Percentiles rank a stretch among this genome's conserved stretches.
Evolutionary conservation across 2,888 invertebrate genomes (phyloP).

Genomic region (Lasioglossum figueresi): DNA sequence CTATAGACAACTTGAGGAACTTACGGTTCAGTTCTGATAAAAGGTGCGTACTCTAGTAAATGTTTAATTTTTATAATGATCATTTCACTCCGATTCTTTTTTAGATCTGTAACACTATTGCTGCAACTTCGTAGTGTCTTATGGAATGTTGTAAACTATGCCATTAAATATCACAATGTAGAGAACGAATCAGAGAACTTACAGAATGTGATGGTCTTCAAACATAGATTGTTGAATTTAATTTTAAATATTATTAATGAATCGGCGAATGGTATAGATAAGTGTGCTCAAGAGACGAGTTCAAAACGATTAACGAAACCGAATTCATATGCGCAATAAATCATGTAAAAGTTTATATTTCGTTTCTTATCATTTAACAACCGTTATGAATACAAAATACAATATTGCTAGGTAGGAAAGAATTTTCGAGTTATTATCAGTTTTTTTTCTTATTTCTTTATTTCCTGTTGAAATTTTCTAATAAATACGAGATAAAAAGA

Average conservation of each 20-base stretch:
- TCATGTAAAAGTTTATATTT: not conserved
- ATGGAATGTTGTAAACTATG: slow-evolving; percentile 85
- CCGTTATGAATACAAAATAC: not conserved
- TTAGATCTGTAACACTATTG: slow-evolving; percentile 85
- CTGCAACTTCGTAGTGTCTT: slow-evolving; percentile 84
- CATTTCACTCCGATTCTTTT: slow-evolving; percentile 21
- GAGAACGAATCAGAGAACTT: slow-evolving; percentile 14
- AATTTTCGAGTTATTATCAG: not conserved
- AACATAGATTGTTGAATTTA: slow-evolving; percentile 70
- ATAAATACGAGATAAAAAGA: not conserved
- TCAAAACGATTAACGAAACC: too few species aligned
- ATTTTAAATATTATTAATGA: slow-evolving; percentile 68
- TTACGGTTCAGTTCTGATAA: slow-evolving; percentile 81
- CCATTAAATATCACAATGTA: slow-evolving; percentile 83
- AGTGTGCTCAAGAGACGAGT: too few species aligned
- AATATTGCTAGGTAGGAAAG: not conserved
- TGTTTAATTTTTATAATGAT: not conserved
- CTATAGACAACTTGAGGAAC: slow-evolving; percentile 50
- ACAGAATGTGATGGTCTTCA: slow-evolving; percentile 66
- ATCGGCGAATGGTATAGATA: slow-evolving; percentile 59
- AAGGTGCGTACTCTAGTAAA: slow-evolving; percentile 79
- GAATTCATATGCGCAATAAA: not conserved
- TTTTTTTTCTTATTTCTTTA: not conserved
- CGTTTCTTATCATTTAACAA: not conserved
- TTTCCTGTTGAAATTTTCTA: not conserved